A percentile compares a stretch with the other conserved stretches of the same genome.
phyloP scores from a whole-genome alignment of 1,140 invertebrate species.

The Thalassaphorura encarpata region DNA sequence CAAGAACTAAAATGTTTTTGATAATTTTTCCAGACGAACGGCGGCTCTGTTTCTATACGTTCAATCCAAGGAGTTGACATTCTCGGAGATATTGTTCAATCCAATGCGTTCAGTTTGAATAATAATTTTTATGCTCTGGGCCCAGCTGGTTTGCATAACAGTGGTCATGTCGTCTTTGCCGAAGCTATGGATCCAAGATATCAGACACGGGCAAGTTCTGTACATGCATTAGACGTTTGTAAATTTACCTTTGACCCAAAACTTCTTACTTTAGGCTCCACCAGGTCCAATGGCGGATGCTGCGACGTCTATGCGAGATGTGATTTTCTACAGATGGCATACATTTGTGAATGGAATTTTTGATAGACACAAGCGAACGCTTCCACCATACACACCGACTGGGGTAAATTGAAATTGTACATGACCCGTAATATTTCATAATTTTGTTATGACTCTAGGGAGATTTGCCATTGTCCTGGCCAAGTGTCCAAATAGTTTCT shows the following conservation, averaged over 20 bases:
- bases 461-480: neutral
- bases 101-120: neutral
- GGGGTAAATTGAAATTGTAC: no score
- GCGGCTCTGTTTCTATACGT: neutral
- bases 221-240: no score
- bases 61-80: slow-evolving; percentile 50
- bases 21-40: neutral
- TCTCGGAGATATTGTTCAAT: neutral
- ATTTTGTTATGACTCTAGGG: neutral
- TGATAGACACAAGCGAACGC: slow-evolving; percentile 43
- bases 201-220: slow-evolving; percentile 18
- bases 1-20: no score
- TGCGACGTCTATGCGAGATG: slow-evolving; percentile 49
- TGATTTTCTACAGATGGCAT: slow-evolving; percentile 75
- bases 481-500: neutral
- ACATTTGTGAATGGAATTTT: slow-evolving; percentile 67
- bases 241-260: no score
- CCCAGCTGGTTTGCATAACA: neutral
- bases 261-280: no score
- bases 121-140: slow-evolving; percentile 32
- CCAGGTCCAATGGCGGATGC: slow-evolving; percentile 35
- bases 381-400: neutral
- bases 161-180: neutral
- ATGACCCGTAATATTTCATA: neutral
- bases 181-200: slow-evolving; percentile 33